Base-by-base conservation (phyloP, 2,888 invertebrate species). In the Hedya salicella region DNA sequence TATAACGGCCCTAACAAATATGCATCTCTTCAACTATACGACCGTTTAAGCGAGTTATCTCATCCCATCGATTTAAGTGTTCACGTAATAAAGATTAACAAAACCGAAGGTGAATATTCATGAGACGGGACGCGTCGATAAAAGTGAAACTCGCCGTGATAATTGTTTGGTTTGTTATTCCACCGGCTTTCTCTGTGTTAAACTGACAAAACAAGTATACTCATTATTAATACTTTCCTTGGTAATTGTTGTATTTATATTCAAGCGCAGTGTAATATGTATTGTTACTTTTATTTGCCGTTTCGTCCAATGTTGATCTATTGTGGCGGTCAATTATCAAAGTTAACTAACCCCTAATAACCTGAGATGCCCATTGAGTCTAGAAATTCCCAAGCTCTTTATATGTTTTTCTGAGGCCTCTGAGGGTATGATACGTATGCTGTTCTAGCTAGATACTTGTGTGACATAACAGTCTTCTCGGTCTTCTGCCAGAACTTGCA, bases 131-230 rank as follows among this genome's bases (percentile, higher is more conserved):
- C 46, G 13, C n/a, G 44, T 53, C 42, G 36, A 50, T 64, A 64
- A 64, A 64, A 59, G 50, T 64, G 64, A 64, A 64, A 64, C 57
- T 50, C 42, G 64, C 11, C 21, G 64, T 32, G 50, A 44, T 64
- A 39, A 59, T 44, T 57, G 50, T 64, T 59, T 62, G 62, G 50
- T 64, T 52, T 61, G 57, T 64, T 64, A 52, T 50, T 40, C 57
- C 57, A 44, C 44, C 17, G 50, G 56, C 64, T 64, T 48, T 64
- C 64, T 50, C 50, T 57, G n/a, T 5, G 40, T 30, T 11, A 53
- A 50, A 16, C 57, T 50, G 57, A 57, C 50, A 64, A 50, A 52
- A 64, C 30, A 46, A 44, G 44, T 32, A 44, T 30, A 42, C 25
- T 16, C 5, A n/a, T 16, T 30, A 14, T 13, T 54, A 5, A 40